phyloP scores from a whole-genome alignment of 1,140 invertebrate genomes.

The Macrobrachium nipponense region DNA sequence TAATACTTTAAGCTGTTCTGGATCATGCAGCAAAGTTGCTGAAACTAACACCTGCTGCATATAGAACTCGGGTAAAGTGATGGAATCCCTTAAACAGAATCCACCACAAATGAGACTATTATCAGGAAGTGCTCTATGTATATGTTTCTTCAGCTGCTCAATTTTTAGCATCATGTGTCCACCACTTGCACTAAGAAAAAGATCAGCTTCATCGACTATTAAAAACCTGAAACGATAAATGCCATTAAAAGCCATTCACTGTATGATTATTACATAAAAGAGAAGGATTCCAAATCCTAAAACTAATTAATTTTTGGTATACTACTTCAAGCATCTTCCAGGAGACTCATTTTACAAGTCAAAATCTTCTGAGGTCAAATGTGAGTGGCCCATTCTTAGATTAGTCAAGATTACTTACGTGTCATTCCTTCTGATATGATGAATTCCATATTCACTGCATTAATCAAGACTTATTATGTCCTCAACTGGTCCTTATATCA shows the following conservation, averaged over 20 bases:
- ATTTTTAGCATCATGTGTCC: slow-evolving; percentile 88
- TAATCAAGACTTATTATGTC: too few relatives aligned
- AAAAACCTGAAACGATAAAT: slow-evolving; percentile 73
- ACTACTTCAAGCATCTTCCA: too few relatives aligned
- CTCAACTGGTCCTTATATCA: too few relatives aligned
- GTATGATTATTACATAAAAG: not conserved
- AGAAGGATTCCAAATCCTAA: not conserved
- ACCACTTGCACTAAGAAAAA: slow-evolving; percentile 90
- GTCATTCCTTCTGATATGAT: too few relatives aligned
- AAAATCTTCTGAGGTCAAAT: too few relatives aligned
- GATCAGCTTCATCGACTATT: slow-evolving; percentile 96
- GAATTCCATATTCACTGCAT: too few relatives aligned
- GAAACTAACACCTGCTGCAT: slow-evolving; percentile 96
- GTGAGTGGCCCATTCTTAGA: too few relatives aligned
- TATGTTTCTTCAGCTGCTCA: slow-evolving; percentile 64
- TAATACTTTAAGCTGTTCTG: slow-evolving; percentile 89
- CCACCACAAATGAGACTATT: slow-evolving; percentile 7
- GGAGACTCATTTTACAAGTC: too few relatives aligned
- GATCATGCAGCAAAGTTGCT: slow-evolving; percentile 94
- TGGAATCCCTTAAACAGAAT: not conserved
- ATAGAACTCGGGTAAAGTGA: slow-evolving; percentile 68
- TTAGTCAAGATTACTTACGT: too few relatives aligned
- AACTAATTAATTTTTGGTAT: not conserved
- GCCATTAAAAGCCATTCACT: too few relatives aligned
- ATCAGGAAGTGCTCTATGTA: not conserved